Conservation (phyloP, 2,113 vertebrate species). For the Macaca mulatta region DNA sequence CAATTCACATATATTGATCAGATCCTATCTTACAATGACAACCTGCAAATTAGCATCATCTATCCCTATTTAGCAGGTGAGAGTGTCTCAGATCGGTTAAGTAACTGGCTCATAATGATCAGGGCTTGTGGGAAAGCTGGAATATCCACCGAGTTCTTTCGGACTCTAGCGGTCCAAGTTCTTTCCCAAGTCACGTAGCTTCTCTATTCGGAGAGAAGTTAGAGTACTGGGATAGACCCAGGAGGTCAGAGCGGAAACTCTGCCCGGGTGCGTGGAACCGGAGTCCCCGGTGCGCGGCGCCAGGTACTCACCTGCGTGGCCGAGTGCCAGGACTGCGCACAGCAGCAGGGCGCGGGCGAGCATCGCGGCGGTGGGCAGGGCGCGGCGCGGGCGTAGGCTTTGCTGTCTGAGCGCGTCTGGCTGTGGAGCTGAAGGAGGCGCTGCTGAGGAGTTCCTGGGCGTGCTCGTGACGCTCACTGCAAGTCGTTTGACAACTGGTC, state of each 20-base stretch:
- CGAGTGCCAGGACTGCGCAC: conserved; percentile 44
- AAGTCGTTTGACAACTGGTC: conserved; percentile 57
- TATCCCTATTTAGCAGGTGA: neutral
- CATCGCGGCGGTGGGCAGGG: conserved; percentile 41
- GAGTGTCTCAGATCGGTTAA: neutral
- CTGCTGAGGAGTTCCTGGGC: neutral
- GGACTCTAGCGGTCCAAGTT: neutral
- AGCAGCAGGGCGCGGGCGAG: conserved; percentile 61
- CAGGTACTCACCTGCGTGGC: conserved; percentile 74
- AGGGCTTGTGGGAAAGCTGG: neutral
- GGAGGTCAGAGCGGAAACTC: neutral
- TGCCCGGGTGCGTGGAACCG: accelerated
- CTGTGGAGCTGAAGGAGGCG: neutral
- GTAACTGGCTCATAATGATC: neutral
- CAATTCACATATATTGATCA: neutral
- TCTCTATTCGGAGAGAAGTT: neutral
- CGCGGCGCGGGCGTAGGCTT: neutral
- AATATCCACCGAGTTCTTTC: accelerated
- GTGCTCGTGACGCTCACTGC: neutral
- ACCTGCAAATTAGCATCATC: neutral
- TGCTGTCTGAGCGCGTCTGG: accelerated
- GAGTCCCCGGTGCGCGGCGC: too few species aligned
- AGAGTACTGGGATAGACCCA: neutral
- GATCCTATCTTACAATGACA: neutral
- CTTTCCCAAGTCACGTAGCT: neutral